Conservation (phyloP, 2,888 invertebrate genomes). For the Metalampra italica region DNA sequence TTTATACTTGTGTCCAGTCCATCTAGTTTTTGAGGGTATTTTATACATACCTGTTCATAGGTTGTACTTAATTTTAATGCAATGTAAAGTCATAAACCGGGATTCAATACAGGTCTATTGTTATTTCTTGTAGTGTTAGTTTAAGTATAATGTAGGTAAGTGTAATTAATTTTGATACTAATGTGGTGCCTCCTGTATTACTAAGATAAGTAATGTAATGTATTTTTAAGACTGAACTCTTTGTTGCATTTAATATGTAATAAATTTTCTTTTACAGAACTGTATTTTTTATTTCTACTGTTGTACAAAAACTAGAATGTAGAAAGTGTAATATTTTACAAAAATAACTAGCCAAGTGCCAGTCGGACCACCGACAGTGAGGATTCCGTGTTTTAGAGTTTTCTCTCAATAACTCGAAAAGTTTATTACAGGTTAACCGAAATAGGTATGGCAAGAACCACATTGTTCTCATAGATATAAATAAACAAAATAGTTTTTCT, state of each 20-base stretch:
- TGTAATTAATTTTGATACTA: constrained; percentile 19
- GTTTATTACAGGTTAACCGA: too few species aligned
- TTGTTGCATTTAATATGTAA: constrained; percentile 67
- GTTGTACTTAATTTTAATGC: constrained; percentile 5
- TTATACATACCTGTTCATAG: constrained; percentile 3
- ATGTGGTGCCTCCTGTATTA: constrained; percentile 70
- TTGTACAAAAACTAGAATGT: neutral
- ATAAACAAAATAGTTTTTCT: too few species aligned
- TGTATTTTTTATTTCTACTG: constrained; percentile 11
- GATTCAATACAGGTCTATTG: constrained; percentile 38
- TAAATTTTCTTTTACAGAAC: constrained; percentile 48
- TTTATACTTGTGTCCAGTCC: neutral
- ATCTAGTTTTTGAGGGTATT: constrained; percentile 4
- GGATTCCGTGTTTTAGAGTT: too few species aligned
- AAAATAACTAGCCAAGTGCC: too few species aligned
- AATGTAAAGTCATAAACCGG: constrained; percentile 17
- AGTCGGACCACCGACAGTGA: too few species aligned
- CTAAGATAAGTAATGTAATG: constrained; percentile 46
- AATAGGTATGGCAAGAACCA: too few species aligned
- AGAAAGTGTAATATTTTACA: neutral
- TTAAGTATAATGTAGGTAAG: constrained; percentile 4
- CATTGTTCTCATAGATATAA: too few species aligned
- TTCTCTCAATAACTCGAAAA: too few species aligned
- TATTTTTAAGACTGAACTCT: constrained; percentile 73
- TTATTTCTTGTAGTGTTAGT: neutral